Percentiles rank a stretch among this genome's conserved stretches.
These are phyloP conservation scores for Plebejus argus DNA, from an alignment of 2,888 invertebrate species.

Conservation along the genomic window DNA sequence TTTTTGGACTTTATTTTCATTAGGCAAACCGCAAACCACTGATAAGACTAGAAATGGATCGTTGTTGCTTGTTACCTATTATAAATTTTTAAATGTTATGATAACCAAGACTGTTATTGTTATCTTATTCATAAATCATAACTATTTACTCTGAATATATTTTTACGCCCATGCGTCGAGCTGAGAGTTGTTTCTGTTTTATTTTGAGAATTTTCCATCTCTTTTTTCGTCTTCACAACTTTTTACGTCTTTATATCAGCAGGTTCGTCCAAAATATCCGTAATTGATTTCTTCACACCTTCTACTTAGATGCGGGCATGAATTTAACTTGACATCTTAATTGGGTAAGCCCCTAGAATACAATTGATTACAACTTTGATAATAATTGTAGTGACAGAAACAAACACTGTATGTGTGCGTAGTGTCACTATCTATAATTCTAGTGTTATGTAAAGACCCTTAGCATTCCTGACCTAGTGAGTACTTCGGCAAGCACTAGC, in stretches of 20 bases:
- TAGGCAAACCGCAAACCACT: background rate
- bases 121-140: no score
- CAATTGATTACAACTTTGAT: background rate
- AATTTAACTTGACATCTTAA: background rate
- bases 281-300: no score
- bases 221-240: no score
- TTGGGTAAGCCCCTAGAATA: background rate
- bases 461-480: constrained; percentile 19
- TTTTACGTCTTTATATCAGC: no score
- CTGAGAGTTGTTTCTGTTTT: no score
- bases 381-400: background rate
- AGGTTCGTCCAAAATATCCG: no score
- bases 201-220: no score
- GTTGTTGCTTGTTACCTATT: no score
- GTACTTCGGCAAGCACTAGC: background rate
- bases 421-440: background rate
- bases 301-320: background rate
- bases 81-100: no score
- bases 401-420: background rate
- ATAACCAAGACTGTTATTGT: no score
- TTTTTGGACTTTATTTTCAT: background rate
- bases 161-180: no score
- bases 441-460: constrained; percentile 22
- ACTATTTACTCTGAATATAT: no score
- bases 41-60: background rate